Evolutionary conservation across 2,113 vertebrate species (phyloP).

Genomic region (Cardinalis cardinalis): DNA sequence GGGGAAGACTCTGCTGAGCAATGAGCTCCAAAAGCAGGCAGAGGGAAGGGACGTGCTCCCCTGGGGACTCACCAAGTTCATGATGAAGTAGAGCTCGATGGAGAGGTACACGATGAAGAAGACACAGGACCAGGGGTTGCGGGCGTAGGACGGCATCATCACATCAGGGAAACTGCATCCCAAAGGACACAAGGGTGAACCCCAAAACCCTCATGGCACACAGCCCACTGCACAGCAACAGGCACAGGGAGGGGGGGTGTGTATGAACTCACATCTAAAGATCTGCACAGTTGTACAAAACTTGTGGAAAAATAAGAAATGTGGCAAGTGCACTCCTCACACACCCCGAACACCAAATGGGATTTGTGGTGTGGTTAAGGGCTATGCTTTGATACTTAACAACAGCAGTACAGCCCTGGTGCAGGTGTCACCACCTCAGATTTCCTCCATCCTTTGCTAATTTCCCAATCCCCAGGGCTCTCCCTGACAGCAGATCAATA

Average conservation of each 20-base stretch:
- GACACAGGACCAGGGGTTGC: constrained; percentile 92
- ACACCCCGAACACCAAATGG: fast-evolving
- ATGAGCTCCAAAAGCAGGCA: neutral
- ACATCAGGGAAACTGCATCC: constrained; percentile 90
- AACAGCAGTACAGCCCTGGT: neutral
- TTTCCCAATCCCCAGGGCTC: constrained; percentile 2
- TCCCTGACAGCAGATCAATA: constrained; percentile 10
- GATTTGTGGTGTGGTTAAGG: neutral
- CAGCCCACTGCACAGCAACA: neutral
- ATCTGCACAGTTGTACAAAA: neutral
- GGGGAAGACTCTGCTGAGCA: neutral
- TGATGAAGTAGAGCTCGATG: constrained; percentile 98
- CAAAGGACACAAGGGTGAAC: neutral
- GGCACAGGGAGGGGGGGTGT: neutral
- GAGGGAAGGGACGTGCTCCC: neutral
- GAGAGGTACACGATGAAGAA: constrained; percentile 99
- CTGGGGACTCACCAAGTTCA: constrained; percentile 85
- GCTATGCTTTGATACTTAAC: neutral
- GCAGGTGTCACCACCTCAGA: neutral
- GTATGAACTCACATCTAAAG: neutral
- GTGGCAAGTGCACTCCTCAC: neutral
- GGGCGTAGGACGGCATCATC: constrained; percentile 97
- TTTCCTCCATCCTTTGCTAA: neutral
- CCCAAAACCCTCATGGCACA: too few relatives aligned
- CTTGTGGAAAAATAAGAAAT: fast-evolving